A percentile compares a stretch with the other conserved stretches of the same genome.
These are phyloP conservation scores for Geococcyx californianus DNA, from an alignment of 2,113 vertebrate species.

Conservation along the genomic window DNA sequence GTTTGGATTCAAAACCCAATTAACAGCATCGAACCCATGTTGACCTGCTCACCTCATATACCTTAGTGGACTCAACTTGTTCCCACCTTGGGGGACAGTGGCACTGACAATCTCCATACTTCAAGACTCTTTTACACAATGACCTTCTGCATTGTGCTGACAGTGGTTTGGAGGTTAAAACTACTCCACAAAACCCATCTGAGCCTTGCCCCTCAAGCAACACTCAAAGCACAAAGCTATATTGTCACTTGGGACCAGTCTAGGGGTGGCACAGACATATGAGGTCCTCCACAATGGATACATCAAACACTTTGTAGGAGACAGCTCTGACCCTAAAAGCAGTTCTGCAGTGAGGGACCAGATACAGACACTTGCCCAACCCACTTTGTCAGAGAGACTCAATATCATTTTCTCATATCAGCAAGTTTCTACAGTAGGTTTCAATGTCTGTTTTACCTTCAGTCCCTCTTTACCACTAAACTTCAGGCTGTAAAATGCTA, in stretches of 20 bases:
- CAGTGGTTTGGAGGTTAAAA: not conserved
- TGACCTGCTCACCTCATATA: not conserved
- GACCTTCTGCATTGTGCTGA: not conserved
- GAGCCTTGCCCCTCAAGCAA: not conserved
- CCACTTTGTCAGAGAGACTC: not conserved
- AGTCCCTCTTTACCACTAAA: not conserved
- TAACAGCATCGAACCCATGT: not conserved
- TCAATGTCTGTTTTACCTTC: not conserved
- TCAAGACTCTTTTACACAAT: not conserved
- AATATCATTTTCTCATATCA: not conserved
- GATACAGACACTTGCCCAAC: not conserved
- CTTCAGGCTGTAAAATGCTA: not conserved
- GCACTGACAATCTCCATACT: not conserved
- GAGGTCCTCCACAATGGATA: not conserved
- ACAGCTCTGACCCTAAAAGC: not conserved
- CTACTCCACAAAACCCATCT: not conserved
- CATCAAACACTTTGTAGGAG: not conserved
- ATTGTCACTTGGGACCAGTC: not conserved
- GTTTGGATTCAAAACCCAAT: not conserved
- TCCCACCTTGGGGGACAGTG: not conserved
- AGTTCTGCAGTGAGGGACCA: not conserved
- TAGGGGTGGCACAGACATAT: not conserved
- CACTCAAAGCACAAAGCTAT: not conserved
- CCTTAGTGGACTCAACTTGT: not conserved
- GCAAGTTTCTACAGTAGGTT: not conserved